Percentiles rank a stretch among this genome's conserved stretches.
phyloP scores from a whole-genome alignment of 1,140 invertebrate genomes.

The Zelostemma sp. region DNA sequence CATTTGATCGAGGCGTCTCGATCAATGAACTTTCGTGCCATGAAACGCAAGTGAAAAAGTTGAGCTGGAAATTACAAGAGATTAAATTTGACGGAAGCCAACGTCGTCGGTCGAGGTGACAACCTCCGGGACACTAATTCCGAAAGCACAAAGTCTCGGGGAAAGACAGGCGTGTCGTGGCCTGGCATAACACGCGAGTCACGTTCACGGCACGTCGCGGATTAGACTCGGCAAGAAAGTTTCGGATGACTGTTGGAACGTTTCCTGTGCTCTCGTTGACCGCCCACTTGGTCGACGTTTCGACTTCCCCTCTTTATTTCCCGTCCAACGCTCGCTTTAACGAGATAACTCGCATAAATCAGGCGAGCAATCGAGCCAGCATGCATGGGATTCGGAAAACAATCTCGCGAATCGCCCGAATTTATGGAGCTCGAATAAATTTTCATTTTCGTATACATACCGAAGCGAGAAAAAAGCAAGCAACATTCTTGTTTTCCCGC shows the following conservation, averaged over 20 bases:
- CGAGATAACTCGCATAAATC: background rate
- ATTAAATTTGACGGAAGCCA: background rate
- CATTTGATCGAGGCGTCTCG: too few relatives aligned
- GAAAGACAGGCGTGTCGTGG: background rate
- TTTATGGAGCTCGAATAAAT: background rate
- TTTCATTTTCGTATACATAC: background rate
- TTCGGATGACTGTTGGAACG: constrained; percentile 5
- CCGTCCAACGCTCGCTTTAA: background rate
- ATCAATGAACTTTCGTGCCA: too few relatives aligned
- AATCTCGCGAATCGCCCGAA: background rate
- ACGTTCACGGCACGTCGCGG: constrained; percentile 9
- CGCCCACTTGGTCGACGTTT: constrained; percentile 2
- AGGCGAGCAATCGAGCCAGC: background rate
- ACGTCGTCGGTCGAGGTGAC: background rate
- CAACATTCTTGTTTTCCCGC: background rate
- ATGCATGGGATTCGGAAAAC: background rate
- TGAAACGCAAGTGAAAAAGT: too few relatives aligned
- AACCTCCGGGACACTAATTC: constrained; percentile 3
- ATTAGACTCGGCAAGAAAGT: constrained; percentile 15
- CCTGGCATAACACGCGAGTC: constrained; percentile 10
- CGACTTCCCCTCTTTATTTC: background rate
- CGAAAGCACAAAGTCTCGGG: background rate
- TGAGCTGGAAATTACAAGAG: background rate
- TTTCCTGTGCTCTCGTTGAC: constrained; percentile 4
- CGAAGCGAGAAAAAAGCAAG: background rate